Conservation (phyloP, 1,140 invertebrate species). For the Acromyrmex heyeri region DNA sequence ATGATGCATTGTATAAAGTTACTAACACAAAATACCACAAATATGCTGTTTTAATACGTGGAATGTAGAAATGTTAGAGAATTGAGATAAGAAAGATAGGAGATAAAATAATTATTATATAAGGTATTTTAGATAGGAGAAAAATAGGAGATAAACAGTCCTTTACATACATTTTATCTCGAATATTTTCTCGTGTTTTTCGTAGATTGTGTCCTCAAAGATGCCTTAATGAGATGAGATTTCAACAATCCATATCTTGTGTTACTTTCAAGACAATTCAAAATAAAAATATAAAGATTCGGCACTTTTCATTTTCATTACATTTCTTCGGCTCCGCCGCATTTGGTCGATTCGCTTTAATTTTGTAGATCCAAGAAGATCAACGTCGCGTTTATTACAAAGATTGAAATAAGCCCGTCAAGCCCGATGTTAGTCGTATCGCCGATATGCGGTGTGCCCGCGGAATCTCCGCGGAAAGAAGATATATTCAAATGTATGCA, state of each 20-base stretch:
- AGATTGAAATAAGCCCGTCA: slow-evolving; percentile 54
- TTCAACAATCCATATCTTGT: not conserved
- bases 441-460: slow-evolving; percentile 34
- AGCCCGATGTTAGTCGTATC: slow-evolving; percentile 57
- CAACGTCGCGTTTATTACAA: slow-evolving; percentile 44
- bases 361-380: slow-evolving; percentile 58
- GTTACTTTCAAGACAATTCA: not conserved
- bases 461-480: slow-evolving; percentile 36
- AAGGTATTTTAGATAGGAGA: too few relatives aligned
- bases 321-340: not conserved
- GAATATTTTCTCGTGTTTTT: not conserved
- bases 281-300: slow-evolving; percentile 7
- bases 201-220: not conserved
- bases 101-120: not conserved
- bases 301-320: slow-evolving; percentile 12
- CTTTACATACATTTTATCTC: not conserved
- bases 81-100: not conserved
- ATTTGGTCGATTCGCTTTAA: slow-evolving; percentile 41
- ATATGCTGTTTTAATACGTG: not conserved
- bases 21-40: not conserved
- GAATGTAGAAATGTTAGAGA: not conserved
- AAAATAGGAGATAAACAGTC: not conserved
- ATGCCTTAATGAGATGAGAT: slow-evolving; percentile 4
- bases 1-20: not conserved
- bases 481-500: slow-evolving; percentile 63